Base-by-base conservation (phyloP, 2,113 vertebrate genomes). In the Tricholaema leucomelas region DNA sequence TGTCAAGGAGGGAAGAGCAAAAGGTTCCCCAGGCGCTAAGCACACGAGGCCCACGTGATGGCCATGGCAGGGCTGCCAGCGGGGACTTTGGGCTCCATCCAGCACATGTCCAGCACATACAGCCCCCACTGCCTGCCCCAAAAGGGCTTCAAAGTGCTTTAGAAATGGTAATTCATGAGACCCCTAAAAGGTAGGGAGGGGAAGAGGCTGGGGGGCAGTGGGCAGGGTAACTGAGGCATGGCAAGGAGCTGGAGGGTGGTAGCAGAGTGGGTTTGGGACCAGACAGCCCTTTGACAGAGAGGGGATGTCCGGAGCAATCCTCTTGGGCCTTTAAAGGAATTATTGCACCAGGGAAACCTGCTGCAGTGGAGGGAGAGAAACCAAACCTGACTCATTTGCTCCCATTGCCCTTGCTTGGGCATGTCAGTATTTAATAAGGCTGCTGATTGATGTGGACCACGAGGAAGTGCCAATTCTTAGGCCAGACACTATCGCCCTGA, bases 141-240 rank as follows among this genome's bases (percentile, higher is more conserved):
- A 48, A 64, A 77, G 91, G 80, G 87, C 80, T 96, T 95, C 88
- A 96, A 96, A 94, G 87, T 92, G 88, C 93, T 96, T 94, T 74
- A 95, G 76, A 91, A 95, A 93, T 1, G 38, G 73, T 67, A 24
- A 91, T 50, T 91, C 70, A 6, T 61, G 65, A 61, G 46, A 48
- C 19, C 52, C 80, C 71, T 36, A 81, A 30, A 80, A 91, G 86
- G 88, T 72, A 92, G 88, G 91, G 80, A 84, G 24, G 46, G 81
- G 54, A 88, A 77, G 54, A 60, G 77, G 86, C 77, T 15, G 46
- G 65, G 1, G 4, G 73, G 59, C 27, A 27, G 35, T 27, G 48
- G 28, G 80, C 9, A 17, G 79, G 90, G 94, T 91, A 95, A 93
- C 85, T 77, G 94, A 93, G 91, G 93, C 93, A 92, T 54, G 2